Percentiles rank a stretch among this genome's conserved stretches.
These are phyloP conservation scores for Brachyptera putata DNA, from an alignment of 2,888 invertebrate genomes.

Conservation along the genomic window DNA sequence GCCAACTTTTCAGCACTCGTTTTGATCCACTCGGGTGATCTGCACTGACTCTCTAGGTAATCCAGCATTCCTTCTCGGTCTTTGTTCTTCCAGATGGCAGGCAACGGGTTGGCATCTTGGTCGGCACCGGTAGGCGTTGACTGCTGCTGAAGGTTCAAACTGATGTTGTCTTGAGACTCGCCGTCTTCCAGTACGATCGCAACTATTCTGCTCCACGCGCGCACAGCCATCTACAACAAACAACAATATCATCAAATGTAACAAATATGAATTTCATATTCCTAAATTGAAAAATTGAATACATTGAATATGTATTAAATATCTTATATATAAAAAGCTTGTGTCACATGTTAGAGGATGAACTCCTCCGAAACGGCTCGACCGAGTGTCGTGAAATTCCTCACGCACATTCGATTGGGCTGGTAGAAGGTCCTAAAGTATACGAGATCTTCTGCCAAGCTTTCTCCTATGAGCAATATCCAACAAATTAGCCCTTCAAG, in stretches of 20 bases:
- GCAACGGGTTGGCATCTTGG: not conserved
- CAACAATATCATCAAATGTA: slow-evolving; percentile 1
- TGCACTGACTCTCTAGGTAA: slow-evolving; percentile 42
- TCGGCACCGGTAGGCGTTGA: not conserved
- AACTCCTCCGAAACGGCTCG: no score
- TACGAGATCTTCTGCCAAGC: no score
- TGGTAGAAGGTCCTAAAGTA: no score
- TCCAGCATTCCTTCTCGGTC: slow-evolving; percentile 35
- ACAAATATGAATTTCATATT: no score
- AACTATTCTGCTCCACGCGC: slow-evolving; percentile 47
- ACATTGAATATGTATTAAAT: no score
- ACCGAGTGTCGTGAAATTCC: no score
- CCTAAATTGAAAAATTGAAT: no score
- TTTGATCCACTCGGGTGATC: slow-evolving; percentile 55
- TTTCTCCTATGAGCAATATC: no score
- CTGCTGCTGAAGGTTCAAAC: not conserved
- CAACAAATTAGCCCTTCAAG: no score
- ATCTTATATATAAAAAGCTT: no score
- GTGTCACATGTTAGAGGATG: no score
- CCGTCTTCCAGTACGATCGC: slow-evolving; percentile 47
- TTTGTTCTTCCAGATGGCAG: slow-evolving; percentile 14
- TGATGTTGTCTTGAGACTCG: not conserved
- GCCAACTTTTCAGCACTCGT: slow-evolving; percentile 56
- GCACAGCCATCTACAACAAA: slow-evolving; percentile 45
- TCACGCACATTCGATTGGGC: no score